phyloP scores from a whole-genome alignment of 1,140 invertebrate species.

The Calosoma granatense region DNA sequence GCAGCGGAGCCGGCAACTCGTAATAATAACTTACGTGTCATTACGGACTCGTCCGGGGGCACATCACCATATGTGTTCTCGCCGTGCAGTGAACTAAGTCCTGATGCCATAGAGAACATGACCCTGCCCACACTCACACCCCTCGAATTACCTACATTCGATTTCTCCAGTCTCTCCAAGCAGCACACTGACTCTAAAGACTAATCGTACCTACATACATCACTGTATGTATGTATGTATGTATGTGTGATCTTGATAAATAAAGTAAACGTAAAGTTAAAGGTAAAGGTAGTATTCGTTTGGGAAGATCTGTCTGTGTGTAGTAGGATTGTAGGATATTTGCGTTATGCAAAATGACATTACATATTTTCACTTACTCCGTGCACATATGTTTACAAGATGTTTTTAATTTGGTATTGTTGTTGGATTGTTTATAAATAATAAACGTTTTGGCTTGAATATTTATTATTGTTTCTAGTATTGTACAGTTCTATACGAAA shows the following conservation, averaged over 20 bases:
- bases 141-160: constrained; percentile 45
- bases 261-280: too few species aligned
- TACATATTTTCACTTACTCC: too few species aligned
- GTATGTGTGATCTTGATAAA: not conserved
- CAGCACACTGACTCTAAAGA: constrained; percentile 11
- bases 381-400: too few species aligned
- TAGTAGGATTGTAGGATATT: too few species aligned
- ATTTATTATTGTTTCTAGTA: too few species aligned
- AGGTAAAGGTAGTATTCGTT: too few species aligned
- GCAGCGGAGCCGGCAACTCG: constrained; percentile 12
- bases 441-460: too few species aligned
- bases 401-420: too few species aligned
- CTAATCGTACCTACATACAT: not conserved
- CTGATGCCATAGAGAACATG: constrained; percentile 28
- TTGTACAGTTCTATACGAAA: too few species aligned
- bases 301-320: too few species aligned
- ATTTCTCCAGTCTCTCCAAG: constrained; percentile 31
- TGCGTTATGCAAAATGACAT: too few species aligned
- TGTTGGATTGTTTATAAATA: too few species aligned
- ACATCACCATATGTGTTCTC: constrained; percentile 34
- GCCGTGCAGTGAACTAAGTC: constrained; percentile 34
- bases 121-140: constrained; percentile 40
- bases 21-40: constrained; percentile 25
- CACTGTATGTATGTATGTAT: not conserved
- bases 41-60: constrained; percentile 32